phyloP scores from a whole-genome alignment of 2,113 vertebrate genomes.

The Rhinogobius similis region DNA sequence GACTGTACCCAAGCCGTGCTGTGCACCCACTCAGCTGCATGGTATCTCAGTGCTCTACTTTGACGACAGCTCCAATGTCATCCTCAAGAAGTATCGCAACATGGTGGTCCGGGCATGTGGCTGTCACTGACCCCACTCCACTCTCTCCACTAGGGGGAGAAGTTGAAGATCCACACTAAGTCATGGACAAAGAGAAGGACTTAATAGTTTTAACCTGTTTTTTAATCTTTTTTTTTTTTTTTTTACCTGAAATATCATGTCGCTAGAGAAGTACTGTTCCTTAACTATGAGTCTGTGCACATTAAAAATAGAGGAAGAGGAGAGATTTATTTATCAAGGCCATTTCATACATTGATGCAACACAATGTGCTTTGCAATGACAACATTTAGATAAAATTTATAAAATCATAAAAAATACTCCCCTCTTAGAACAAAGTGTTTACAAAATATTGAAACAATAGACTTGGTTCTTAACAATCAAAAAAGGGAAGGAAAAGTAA shows the following conservation, averaged over 20 bases:
- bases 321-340: no score
- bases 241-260: slow-evolving; percentile 16
- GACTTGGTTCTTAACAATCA: no score
- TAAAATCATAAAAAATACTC: no score
- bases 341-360: no score
- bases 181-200: background rate
- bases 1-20: slow-evolving; percentile 94
- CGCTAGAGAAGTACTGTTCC: slow-evolving; percentile 8
- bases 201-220: background rate
- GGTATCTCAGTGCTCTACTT: slow-evolving; percentile 98
- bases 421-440: no score
- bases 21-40: slow-evolving; percentile 94
- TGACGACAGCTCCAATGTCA: slow-evolving; percentile 97
- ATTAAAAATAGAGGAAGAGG: slow-evolving; percentile 11
- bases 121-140: slow-evolving; percentile 83
- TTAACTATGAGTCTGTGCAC: slow-evolving; percentile 10
- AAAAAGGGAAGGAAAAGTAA: no score
- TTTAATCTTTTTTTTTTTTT: no score
- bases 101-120: slow-evolving; percentile 97
- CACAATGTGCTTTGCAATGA: no score
- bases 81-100: slow-evolving; percentile 97
- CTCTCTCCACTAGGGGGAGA: background rate
- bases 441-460: no score
- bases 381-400: no score
- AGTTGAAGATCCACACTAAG: slow-evolving; percentile 6